Base-by-base conservation (phyloP, 2,113 vertebrate species). In the Castor canadensis region DNA sequence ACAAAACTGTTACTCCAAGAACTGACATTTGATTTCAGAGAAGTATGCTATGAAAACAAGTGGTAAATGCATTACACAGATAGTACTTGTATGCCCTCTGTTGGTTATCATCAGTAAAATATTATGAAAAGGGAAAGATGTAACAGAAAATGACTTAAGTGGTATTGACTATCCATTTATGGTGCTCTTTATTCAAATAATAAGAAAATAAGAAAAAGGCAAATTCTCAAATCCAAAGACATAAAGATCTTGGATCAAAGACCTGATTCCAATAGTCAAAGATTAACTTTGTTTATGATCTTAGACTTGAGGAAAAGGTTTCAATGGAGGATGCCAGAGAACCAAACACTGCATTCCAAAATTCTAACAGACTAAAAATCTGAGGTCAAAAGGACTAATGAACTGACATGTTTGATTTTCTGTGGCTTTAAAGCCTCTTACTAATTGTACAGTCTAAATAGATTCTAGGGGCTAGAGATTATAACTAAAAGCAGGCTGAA, bases 11-110 rank as follows among this genome's bases (percentile, higher is more conserved):
- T 43, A 43, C 9, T 73, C 32, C 62, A 62, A 85, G 49, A 86
- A 94, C 0, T 84, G 77, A 56, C 64, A 43, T 75, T 86, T 94
- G 54, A 20, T 75, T 66, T n/a, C 32, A 45, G 12, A 75, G 52
- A 45, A 76, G 11, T 40, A 17, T 32, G 26, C 26, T 90, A 5
- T 24, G 58, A 81, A 93, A 91, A 47, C 24, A 69, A 56, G 6
- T 30, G 30, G 49, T 40, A 82, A 19, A 90, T 40, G 43, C 9
- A 54, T 47, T 4, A 13, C 12, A 45, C 47, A 15, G 24, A 19
- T 9, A 49, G 87, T 76, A 40, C 89, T 83, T 89, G 35, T 62
- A 1, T 49, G 96, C 96, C 93, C 96, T 96, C 96, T 97, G 92
- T 73, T 96, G 97, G 96, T 66, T 45, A 67, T 47, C 82, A 17